phyloP scores from a whole-genome alignment of 2,797 vertebrate genomes.

The Schizothorax lantsangensis region DNA sequence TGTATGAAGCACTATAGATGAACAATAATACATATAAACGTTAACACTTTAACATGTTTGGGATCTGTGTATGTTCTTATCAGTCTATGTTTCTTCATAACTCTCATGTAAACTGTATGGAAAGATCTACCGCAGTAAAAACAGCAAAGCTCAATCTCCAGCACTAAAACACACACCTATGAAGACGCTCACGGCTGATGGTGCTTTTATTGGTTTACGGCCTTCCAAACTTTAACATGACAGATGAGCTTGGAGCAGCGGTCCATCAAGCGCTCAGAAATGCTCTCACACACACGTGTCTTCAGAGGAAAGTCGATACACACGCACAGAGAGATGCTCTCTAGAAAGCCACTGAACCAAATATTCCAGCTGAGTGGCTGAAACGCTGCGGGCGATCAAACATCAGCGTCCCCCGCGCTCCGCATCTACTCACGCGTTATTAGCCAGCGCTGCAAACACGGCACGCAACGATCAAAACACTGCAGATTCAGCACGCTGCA shows the following conservation, averaged over 20 bases:
- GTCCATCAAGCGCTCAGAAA: conserved; percentile 28
- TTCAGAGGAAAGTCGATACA: conserved; percentile 64
- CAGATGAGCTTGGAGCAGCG: not conserved
- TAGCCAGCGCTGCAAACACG: conserved; percentile 65
- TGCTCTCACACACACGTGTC: conserved; percentile 38
- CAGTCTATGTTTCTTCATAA: no score
- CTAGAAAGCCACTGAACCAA: conserved; percentile 67
- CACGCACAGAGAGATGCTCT: conserved; percentile 61
- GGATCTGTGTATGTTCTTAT: no score
- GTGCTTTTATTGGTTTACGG: not conserved
- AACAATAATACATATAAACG: no score
- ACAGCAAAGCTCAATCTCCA: not conserved
- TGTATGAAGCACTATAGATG: no score
- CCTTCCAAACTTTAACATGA: conserved; percentile 5
- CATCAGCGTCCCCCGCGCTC: conserved; percentile 31
- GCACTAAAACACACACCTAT: not conserved
- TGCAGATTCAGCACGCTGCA: conserved; percentile 71
- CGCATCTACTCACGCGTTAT: conserved; percentile 62
- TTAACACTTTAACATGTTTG: no score
- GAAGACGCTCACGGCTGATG: not conserved
- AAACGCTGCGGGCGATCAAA: conserved; percentile 60
- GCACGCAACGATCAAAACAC: conserved; percentile 73
- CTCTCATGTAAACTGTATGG: not conserved
- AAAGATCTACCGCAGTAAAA: not conserved
- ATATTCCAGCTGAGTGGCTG: conserved; percentile 65